These are phyloP conservation scores for Tanypteryx hageni DNA, from an alignment of 2,888 invertebrate species.

Conservation along the genomic window DNA sequence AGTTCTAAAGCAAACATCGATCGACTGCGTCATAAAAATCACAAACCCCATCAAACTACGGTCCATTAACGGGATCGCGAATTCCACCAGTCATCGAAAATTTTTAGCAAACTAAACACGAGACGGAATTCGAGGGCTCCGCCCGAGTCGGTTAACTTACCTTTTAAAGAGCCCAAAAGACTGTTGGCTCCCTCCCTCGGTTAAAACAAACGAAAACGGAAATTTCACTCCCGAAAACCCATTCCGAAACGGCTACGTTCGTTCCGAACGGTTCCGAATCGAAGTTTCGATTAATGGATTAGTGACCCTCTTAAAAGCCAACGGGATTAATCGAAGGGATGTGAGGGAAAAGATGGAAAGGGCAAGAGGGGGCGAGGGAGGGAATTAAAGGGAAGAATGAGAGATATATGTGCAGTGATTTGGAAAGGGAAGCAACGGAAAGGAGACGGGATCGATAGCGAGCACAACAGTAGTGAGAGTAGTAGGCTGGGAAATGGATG, in stretches of 20 bases:
- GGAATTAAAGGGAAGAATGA: background rate
- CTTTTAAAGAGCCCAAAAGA: too few species aligned
- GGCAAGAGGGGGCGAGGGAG: background rate
- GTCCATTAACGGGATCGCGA: too few species aligned
- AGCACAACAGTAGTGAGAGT: background rate
- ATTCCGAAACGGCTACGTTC: background rate
- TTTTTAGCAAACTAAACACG: too few species aligned
- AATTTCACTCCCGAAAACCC: background rate
- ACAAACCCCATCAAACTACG: too few species aligned
- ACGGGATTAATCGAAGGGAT: background rate
- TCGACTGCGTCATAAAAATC: too few species aligned
- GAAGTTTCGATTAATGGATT: constrained; percentile 11
- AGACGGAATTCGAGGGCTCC: too few species aligned
- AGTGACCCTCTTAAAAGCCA: background rate
- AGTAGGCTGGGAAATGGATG: background rate
- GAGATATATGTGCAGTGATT: background rate
- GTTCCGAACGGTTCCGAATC: background rate
- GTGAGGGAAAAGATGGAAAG: background rate
- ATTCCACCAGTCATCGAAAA: too few species aligned
- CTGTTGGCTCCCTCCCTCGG: too few species aligned
- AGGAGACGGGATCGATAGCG: background rate
- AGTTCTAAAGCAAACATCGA: too few species aligned
- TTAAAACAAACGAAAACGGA: background rate
- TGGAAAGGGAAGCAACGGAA: background rate
- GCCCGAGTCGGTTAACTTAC: too few species aligned